Conservation (phyloP, 1,140 invertebrate genomes). For the Drosophila rufa region DNA sequence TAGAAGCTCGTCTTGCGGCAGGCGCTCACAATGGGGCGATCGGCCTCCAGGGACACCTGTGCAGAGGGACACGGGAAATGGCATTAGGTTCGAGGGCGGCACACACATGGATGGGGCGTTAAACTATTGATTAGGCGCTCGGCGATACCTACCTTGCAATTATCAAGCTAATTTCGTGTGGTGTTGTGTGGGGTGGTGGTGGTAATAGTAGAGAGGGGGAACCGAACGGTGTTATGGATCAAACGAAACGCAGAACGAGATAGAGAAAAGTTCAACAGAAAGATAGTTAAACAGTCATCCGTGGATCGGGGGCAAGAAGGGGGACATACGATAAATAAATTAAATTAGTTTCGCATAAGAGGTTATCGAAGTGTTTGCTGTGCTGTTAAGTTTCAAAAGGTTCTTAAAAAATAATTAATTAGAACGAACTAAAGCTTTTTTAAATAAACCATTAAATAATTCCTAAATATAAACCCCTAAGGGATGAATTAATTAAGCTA, state of each 20-base stretch:
- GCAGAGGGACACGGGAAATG: conserved; percentile 32
- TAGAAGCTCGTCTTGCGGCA: conserved; percentile 80
- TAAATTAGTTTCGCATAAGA: neutral
- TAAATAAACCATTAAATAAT: no score
- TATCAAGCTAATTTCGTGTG: conserved; percentile 69
- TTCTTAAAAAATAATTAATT: no score
- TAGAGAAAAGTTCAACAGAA: conserved; percentile 56
- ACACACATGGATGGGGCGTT: neutral
- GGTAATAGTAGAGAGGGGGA: conserved; percentile 38
- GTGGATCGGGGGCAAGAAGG: conserved; percentile 19
- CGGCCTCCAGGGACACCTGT: conserved; percentile 85
- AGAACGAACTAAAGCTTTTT: no score
- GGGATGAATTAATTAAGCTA: no score
- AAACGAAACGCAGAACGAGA: conserved; percentile 53
- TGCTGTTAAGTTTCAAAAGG: neutral
- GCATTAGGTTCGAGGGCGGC: conserved; percentile 9
- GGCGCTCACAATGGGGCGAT: conserved; percentile 84
- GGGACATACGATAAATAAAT: conserved; percentile 1
- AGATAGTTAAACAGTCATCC: conserved; percentile 54
- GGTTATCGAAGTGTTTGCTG: conserved; percentile 4
- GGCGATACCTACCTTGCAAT: conserved; percentile 67
- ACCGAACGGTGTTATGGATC: conserved; percentile 41
- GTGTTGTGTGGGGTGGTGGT: conserved; percentile 49
- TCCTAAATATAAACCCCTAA: no score
- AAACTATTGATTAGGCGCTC: conserved; percentile 7